Evolutionary conservation across 2,888 invertebrate species (phyloP), one percentile per base, ranked within the genome.

Genomic region (Tetanocera ferruginea): DNA sequence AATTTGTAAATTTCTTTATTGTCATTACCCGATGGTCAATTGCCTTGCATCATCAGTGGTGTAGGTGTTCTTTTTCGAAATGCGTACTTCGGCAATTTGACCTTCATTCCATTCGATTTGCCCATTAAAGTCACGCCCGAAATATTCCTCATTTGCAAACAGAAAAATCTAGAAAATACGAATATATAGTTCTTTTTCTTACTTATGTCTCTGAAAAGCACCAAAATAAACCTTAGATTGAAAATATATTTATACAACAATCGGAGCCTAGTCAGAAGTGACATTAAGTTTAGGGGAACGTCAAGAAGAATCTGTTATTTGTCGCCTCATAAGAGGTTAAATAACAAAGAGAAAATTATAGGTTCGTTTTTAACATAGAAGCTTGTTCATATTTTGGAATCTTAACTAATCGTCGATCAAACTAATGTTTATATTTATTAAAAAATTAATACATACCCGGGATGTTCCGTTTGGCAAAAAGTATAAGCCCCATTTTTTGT

Each of bases 61-160:
- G 86, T 95, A 95, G 0, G 95, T 95, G 85, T 94, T 93, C 84
- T 94, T 94, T 31, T 94, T 93, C 0, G 94, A 93, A 86, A 95
- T 89, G 5, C 90, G 84, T 17, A 90, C 85, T 78, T 89, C 90
- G 2, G 87, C 87, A 0, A 85, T 78, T 79, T 89, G 86, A 49
- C 83, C 85, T 72, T 85, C 91, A 64, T 93, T 92, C 95, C 95
- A 95, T 1, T 93, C 90, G 81, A 94, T 93, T 84, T 95, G 94
- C 0, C 94, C 93, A 83, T 92, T 92, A 83, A 93, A 92, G 82
- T 94, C 94, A 34, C 93, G 86, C 0, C 93, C 93, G 1, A 94
- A 93, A 87, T 93, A 92, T 88, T 95, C 95, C 84, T 94, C 93
- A 0, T 93, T 92, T 6, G 93, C 93, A 83, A 94, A 91, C 4